Percentiles rank a stretch among this genome's conserved stretches.
Conservation (phyloP, 2,113 vertebrate species). For the Malurus melanocephalus region DNA sequence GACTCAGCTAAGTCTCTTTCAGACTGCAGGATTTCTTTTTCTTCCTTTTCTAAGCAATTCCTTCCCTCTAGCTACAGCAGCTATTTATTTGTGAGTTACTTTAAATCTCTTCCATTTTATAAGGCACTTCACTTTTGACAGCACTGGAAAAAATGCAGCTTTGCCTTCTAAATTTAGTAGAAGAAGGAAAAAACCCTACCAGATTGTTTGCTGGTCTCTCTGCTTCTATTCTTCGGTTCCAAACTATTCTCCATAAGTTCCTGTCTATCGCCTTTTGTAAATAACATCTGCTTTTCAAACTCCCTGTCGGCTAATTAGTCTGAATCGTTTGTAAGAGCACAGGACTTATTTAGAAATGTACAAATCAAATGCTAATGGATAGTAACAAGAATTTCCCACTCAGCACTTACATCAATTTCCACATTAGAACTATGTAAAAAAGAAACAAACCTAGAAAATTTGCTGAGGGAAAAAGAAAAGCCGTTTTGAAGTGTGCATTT, state of each 20-base stretch:
- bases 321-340: background rate
- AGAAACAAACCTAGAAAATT: background rate
- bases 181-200: background rate
- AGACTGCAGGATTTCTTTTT: constrained; percentile 16
- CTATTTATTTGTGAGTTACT: constrained; percentile 57
- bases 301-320: constrained; percentile 51
- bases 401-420: constrained; percentile 11
- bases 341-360: constrained; percentile 19
- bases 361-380: constrained; percentile 45
- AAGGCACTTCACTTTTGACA: constrained; percentile 53
- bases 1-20: constrained; percentile 30
- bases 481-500: background rate
- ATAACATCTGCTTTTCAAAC: constrained; percentile 65
- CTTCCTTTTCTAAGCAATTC: constrained; percentile 18
- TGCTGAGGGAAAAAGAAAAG: background rate
- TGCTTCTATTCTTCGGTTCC: constrained; percentile 47
- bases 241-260: constrained; percentile 49
- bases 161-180: constrained; percentile 54
- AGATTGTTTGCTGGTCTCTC: constrained; percentile 45
- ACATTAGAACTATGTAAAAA: background rate
- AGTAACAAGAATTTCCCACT: constrained; percentile 29
- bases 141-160: constrained; percentile 27
- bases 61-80: constrained; percentile 34
- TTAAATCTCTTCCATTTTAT: constrained; percentile 56
- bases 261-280: constrained; percentile 43